phyloP scores from a whole-genome alignment of 23 tunicate species.

The Diplosoma virens region DNA sequence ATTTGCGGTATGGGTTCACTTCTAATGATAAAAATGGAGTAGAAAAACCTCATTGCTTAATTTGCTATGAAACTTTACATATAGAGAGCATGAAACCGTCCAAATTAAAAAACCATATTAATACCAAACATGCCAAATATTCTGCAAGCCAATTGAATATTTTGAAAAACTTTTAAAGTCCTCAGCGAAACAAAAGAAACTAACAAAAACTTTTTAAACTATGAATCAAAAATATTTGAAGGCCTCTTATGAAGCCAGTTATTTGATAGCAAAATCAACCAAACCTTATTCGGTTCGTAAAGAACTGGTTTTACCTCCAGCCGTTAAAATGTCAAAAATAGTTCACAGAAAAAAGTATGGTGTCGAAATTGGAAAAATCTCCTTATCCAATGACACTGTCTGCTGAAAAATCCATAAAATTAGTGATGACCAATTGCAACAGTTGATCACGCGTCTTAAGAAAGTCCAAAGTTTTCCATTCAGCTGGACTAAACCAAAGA shows the following conservation, averaged over 20 bases:
- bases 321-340: conserved; percentile 9
- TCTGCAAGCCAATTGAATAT: neutral
- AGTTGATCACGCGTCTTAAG: neutral
- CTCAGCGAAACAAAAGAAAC: neutral
- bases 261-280: conserved; percentile 9
- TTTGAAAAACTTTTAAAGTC: conserved; percentile 5
- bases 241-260: conserved; percentile 4
- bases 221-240: neutral
- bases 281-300: neutral
- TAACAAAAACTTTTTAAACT: neutral
- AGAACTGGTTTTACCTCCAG: neutral
- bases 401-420: neutral
- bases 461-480: conserved; percentile 32
- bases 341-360: conserved; percentile 31
- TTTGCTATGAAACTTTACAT: neutral
- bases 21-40: neutral
- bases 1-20: neutral
- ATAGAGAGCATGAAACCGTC: conserved; percentile 2
- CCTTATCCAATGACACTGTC: conserved; percentile 25
- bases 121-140: neutral
- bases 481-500: conserved; percentile 30
- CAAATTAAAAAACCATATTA: conserved; percentile 10
- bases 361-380: conserved; percentile 28
- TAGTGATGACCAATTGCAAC: conserved; percentile 40
- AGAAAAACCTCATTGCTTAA: no score